phyloP scores from a whole-genome alignment of 2,113 vertebrate species.

The Aepyceros melampus region DNA sequence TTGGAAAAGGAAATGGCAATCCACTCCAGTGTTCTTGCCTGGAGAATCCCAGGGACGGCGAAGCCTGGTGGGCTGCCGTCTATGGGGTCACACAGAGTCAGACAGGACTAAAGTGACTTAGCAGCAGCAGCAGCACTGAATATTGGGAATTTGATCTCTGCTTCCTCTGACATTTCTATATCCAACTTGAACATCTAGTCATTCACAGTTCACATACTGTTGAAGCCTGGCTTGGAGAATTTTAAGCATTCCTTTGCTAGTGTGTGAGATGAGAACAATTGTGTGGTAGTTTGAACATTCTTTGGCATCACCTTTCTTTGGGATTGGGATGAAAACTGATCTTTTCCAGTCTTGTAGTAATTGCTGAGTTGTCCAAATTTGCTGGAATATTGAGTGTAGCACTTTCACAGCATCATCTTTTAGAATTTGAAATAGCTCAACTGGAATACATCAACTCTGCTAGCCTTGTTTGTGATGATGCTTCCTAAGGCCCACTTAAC shows the following conservation, averaged over 20 bases:
- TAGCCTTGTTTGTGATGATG: not conserved
- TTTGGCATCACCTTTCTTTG: not conserved
- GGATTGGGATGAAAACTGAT: not conserved
- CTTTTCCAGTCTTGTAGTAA: not conserved
- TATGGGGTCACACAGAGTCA: no score
- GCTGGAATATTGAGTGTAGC: not conserved
- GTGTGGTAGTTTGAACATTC: not conserved
- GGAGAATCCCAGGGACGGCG: no score
- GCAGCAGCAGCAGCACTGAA: not conserved
- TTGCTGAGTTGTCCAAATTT: not conserved
- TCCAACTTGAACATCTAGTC: not conserved
- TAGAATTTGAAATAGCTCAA: not conserved
- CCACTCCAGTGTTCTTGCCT: no score
- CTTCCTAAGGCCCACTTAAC: not conserved
- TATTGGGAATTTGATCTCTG: not conserved
- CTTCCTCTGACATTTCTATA: not conserved
- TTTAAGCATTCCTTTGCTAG: not conserved
- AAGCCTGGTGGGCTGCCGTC: no score
- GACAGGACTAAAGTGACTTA: no score
- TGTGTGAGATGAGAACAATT: not conserved
- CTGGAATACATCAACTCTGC: not conserved
- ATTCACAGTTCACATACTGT: not conserved
- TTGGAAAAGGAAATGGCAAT: no score
- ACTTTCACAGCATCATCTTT: not conserved
- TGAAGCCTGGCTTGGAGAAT: not conserved